Evolutionary conservation across 2,113 vertebrate species (phyloP).

Genomic region (Coracopsis vasa): DNA sequence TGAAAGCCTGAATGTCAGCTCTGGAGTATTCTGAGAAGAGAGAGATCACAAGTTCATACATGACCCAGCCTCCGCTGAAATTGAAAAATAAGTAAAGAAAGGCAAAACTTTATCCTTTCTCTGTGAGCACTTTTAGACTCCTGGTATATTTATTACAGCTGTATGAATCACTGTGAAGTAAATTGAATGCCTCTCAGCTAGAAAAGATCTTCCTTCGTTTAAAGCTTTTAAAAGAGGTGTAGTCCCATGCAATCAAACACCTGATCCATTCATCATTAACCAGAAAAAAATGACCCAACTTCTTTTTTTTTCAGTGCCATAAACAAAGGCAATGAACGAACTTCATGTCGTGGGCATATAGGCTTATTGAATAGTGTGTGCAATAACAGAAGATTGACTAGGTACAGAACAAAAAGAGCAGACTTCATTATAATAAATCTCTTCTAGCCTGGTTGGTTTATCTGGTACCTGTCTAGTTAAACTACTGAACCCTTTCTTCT

Average conservation of each 20-base stretch:
- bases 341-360: not conserved
- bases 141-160: not conserved
- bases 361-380: not conserved
- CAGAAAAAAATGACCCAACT: not conserved
- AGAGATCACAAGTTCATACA: not conserved
- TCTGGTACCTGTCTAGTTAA: not conserved
- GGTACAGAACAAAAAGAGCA: not conserved
- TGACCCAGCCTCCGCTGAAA: not conserved
- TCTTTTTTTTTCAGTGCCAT: not conserved
- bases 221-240: conserved; percentile 10
- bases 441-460: not conserved
- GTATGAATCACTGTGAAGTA: conserved; percentile 28
- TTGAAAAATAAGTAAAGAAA: not conserved
- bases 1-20: not conserved
- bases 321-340: not conserved
- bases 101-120: not conserved
- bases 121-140: not conserved
- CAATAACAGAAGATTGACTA: not conserved
- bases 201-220: conserved; percentile 47
- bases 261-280: not conserved
- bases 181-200: conserved; percentile 25
- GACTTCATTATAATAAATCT: not conserved
- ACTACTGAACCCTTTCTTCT: not conserved
- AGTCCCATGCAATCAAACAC: not conserved
- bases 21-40: not conserved